Evolutionary conservation across 2,797 vertebrate genomes (phyloP), one percentile per base, ranked within the genome.

Genomic region (Sardinella longiceps): DNA sequence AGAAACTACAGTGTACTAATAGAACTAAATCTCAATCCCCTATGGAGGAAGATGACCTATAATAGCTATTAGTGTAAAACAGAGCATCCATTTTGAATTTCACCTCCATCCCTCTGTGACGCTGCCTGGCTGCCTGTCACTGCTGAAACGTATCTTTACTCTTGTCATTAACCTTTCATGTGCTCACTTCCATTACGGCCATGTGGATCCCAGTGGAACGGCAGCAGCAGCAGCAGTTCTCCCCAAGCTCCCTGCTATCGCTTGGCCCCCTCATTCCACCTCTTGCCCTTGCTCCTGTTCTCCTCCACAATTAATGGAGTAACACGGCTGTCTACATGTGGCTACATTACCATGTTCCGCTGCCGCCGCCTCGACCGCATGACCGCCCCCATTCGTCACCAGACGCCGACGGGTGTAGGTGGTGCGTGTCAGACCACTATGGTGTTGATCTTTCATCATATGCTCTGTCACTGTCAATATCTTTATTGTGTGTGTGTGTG

Each of bases 401-500:
- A 39, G 33, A 15, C n/a, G 30, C 14, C 28, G 63, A 4, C 28
- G 28, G 28, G 30, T 33, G 63, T 33, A 70, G 63, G 63, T 70
- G 63, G 37, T 77, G 70, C 20, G 20, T 77, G 70, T 77, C 70
- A 77, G 37, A 20, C 37, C 70, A 39, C 70, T 77, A 7, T 20
- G 33, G 33, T 43, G 70, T 39, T 77, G 70, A 39, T 15, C n/a
- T 30, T 48, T 30, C 43, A n/a, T 66, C 82, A 66, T 15, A 45
- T 39, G n/a, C 30, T 80, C n/a, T 23, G 11, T 58, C 81, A 45
- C 60, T 37, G 80, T 83, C 81, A 37, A 46, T 82, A 28, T 53
- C 15, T 18, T 46, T 10, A n/a, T 25, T 83, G 56, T 46, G 48
- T 53, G 83, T 50, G 83, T 77, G 39, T 66, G 81, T 63, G 82